A percentile compares a stretch with the other conserved stretches of the same genome.
phyloP scores from a whole-genome alignment of 2,888 invertebrate genomes.

The Formica aserva region DNA sequence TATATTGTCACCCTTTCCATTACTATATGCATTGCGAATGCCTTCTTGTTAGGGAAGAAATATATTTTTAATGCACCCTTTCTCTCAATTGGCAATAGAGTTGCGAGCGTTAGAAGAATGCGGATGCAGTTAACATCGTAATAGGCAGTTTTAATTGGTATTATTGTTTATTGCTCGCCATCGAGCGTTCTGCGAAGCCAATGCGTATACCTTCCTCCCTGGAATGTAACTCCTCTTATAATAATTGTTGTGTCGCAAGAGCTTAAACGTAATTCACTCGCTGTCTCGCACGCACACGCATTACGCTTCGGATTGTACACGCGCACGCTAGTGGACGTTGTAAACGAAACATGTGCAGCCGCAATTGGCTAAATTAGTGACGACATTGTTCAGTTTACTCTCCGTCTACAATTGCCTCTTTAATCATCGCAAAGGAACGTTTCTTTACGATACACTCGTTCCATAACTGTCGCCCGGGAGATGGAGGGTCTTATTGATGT shows the following conservation, averaged over 20 bases:
- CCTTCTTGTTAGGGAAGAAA: neutral
- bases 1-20: neutral
- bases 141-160: slow-evolving; percentile 30
- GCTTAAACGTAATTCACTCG: slow-evolving; percentile 37
- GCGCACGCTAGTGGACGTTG: neutral
- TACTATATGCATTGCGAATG: neutral
- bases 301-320: neutral
- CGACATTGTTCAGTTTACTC: slow-evolving; percentile 65
- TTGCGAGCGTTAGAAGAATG: slow-evolving; percentile 12
- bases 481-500: slow-evolving; percentile 42
- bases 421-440: slow-evolving; percentile 48
- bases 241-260: slow-evolving; percentile 25
- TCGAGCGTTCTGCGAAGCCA: neutral
- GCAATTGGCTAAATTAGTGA: slow-evolving; percentile 74
- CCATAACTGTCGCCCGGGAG: neutral
- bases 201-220: neutral
- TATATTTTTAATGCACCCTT: neutral
- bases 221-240: neutral
- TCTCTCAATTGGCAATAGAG: neutral
- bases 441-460: slow-evolving; percentile 35
- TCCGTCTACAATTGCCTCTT: slow-evolving; percentile 61
- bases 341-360: slow-evolving; percentile 50
- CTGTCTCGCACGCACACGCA: slow-evolving; percentile 3
- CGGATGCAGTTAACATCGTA: slow-evolving; percentile 35
- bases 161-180: slow-evolving; percentile 34